Evolutionary conservation across 1,140 invertebrate genomes (phyloP).

Genomic region (Bombus pascuorum): DNA sequence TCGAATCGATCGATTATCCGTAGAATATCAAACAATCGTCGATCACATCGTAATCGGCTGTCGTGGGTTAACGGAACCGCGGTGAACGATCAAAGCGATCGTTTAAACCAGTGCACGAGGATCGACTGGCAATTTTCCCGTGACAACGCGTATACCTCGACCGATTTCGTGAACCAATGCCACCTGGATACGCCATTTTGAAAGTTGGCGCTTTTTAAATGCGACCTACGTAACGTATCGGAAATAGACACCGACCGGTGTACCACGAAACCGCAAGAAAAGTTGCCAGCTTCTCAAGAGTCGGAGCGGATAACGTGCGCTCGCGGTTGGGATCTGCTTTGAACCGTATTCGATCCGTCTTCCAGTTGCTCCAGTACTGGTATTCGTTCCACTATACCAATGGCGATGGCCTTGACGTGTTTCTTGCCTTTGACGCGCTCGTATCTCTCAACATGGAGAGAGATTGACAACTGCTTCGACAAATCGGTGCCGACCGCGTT

Average conservation of each 20-base stretch:
- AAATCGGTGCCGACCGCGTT: conserved; percentile 78
- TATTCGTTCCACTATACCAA: conserved; percentile 35
- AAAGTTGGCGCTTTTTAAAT: conserved; percentile 35
- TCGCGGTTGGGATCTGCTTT: conserved; percentile 10
- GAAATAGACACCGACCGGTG: conserved; percentile 50
- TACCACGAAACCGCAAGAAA: conserved; percentile 61
- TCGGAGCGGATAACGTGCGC: conserved; percentile 11
- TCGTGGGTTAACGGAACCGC: neutral
- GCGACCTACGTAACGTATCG: conserved; percentile 37
- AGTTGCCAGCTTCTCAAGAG: conserved; percentile 12
- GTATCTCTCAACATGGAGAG: conserved; percentile 78
- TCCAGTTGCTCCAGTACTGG: conserved; percentile 30
- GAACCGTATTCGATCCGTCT: conserved; percentile 28
- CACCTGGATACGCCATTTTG: conserved; percentile 15
- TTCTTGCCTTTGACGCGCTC: conserved; percentile 70
- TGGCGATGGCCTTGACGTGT: conserved; percentile 43
- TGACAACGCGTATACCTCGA: neutral
- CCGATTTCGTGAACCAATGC: neutral
- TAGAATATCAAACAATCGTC: conserved; percentile 26
- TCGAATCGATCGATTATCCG: neutral
- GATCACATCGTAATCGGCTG: conserved; percentile 31
- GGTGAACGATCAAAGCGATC: neutral
- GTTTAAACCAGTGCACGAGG: neutral
- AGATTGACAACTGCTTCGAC: conserved; percentile 77
- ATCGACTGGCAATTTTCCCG: neutral